A percentile compares a stretch with the other conserved stretches of the same genome.
Evolutionary conservation across 2,113 vertebrate genomes (phyloP).

Genomic region (Neotoma lepida): DNA sequence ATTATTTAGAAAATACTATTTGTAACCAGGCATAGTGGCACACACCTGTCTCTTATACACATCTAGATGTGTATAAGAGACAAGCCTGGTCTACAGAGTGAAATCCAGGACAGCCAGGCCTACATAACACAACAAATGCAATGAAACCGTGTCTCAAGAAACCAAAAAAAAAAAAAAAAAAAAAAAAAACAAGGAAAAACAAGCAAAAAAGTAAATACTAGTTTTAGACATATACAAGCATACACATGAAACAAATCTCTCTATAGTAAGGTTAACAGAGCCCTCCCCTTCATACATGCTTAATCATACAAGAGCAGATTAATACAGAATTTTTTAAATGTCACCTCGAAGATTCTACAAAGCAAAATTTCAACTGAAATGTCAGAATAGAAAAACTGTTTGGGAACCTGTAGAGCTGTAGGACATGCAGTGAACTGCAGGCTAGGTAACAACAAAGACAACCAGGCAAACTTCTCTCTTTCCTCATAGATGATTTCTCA

Average conservation of each 20-base stretch:
- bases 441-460: not conserved
- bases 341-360: not conserved
- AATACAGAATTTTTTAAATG: not conserved
- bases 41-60: too few relatives aligned
- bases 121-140: too few relatives aligned
- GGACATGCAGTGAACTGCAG: not conserved
- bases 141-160: too few relatives aligned
- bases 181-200: too few relatives aligned
- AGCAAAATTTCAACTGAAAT: slow-evolving; percentile 5
- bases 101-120: too few relatives aligned
- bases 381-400: not conserved
- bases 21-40: too few relatives aligned
- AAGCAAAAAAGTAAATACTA: too few relatives aligned
- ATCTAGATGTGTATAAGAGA: too few relatives aligned
- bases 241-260: not conserved
- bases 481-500: not conserved
- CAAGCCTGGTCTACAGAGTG: too few relatives aligned
- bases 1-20: too few relatives aligned
- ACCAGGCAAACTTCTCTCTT: not conserved
- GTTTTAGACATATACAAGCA: not conserved
- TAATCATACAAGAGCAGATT: not conserved
- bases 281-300: not conserved
- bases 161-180: too few relatives aligned
- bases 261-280: not conserved
- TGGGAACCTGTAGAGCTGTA: not conserved